Evolutionary conservation across 2,888 invertebrate genomes (phyloP), one percentile per base, ranked within the genome.

Genomic region (Liposcelis brunnea): DNA sequence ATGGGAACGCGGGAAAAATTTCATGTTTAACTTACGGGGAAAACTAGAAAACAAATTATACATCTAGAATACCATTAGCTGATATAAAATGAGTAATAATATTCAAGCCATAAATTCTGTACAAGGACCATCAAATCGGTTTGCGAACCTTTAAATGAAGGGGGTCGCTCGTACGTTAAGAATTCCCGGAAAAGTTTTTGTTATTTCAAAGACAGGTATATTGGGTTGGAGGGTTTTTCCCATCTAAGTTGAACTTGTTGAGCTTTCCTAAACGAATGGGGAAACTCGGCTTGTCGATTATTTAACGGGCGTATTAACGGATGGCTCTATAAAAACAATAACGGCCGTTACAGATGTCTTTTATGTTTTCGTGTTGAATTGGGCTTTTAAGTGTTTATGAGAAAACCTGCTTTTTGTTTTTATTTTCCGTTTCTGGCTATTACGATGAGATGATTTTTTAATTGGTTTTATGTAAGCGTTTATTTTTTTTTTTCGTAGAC

Each of bases 401-500:
- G 26, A 8, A 26, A 26, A 26, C 26, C 26, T 33, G 46, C 40
- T 43, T 46, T 44, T 42, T 33, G 35, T 46, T 31, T n/a, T 42
- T 47, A 44, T 43, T 49, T 31, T 35, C 19, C 16, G 31, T 32
- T 26, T 35, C 14, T 16, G 31, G 40, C 44, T 37, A 48, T 43
- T 50, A 47, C 49, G 48, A 48, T 47, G 47, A 45, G 45, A 44
- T 16, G 16, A 46, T 32, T 47, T 34, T 11, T 31, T 47, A 34
- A 35, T 21, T 16, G 31, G 15, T 36, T 32, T 37, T 36, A 37
- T 43, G 4, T 8, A 12, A n/a, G 32, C 47, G 12, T 49, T 31
- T 14, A 45, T n/a, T 38, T 44, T 46, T 34, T 49, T 37, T 35
- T 16, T 47, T 11, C 16, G 11, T n/a, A 6, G 34, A 12, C 40